Base-by-base conservation (phyloP, 2,797 vertebrate species). In the Synaphobranchus kaupii region DNA sequence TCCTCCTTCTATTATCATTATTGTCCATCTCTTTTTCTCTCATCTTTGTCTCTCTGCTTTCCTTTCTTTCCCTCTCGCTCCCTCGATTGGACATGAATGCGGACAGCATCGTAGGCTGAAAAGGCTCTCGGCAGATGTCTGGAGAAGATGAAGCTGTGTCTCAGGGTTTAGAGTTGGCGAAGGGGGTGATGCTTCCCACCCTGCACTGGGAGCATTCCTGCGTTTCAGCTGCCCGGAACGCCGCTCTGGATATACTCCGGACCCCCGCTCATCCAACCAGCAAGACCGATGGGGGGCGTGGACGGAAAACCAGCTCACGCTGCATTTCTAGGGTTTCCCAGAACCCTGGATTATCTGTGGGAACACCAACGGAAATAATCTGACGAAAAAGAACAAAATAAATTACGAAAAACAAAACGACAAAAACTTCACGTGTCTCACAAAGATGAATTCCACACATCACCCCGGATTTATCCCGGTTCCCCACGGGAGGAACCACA, bases 371-470 rank as follows among this genome's bases (percentile, higher is more conserved):
- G 89, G 89, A 89, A 90, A 48, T 48, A 54, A 6, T 4, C 17
- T 39, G 56, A 81, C 25, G 12, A 84, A 54, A 7, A 84, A n/a
- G 20, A 44, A 12, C 22, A 63, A 63, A 25, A 10, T 25, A 1
- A 81, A 39, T 12, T 73, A 54, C 9, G 85, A 47, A 25, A 50
- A 9, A 7, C 8, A 73, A 66, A 63, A 71, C 25, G 8, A 34
- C 28, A 47, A 52, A 60, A 82, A 86, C 56, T 20, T 39, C 60
- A 34, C 52, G 48, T 31, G 15, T n/a, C 39, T 39, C 22, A 54
- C 2, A 15, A 34, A 89, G 66, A 98, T 98, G 98, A 98, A 98
- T 93, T 88, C 92, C 84, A 96, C 96, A 0, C 91, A 92, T 56
- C 91, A 91, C n/a, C 93, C 84, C 12, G 95, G 95, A 71, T 89